Base-by-base conservation (phyloP, 2,113 vertebrate species). In the Apodemus speciosus region DNA sequence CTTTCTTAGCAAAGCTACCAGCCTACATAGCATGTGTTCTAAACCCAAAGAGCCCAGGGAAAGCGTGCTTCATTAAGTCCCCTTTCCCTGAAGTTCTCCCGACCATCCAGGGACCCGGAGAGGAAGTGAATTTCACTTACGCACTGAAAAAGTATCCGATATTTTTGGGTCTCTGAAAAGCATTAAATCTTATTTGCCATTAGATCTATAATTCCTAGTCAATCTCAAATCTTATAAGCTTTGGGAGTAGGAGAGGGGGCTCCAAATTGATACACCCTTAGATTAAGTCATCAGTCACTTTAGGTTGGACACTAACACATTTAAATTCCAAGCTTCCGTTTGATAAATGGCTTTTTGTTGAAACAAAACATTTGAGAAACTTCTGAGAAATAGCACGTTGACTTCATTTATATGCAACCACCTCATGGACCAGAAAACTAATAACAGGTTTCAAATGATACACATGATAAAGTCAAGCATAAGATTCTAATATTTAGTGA, bases 331-430 rank as follows among this genome's bases (percentile, higher is more conserved):
- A 86, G 21, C 35, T 95, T 66, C 21, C 60, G 73, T 58, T 40
- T 72, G 58, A 85, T 64, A 75, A 86, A n/a, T 2, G 32, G 32
- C 62, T 38, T 58, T 84, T 58, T 56, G 62, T 8, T 92, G 73
- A 91, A 93, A 85, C 38, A 88, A 92, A 95, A 95, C 16, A 60
- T 64, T 76, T 92, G 46, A 84, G 43, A 30, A 87, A 89, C 7
- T 72, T 35, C 30, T 14, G 58, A 71, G 66, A 86, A 58, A 83
- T 71, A 88, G 64, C 30, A 89, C 84, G 30, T 56, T 94, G 38
- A 60, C 43, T 60, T 77, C 46, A 21, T 92, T 92, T 85, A 94
- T 20, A 75, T 27, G 49, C 16, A 53, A 66, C 64, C 43, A 38
- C 72, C 84, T 75, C 81, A 89, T 53, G 43, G 46, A 53, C 2